Base-by-base conservation (phyloP, 1,140 invertebrate genomes). In the Atta cephalotes region DNA sequence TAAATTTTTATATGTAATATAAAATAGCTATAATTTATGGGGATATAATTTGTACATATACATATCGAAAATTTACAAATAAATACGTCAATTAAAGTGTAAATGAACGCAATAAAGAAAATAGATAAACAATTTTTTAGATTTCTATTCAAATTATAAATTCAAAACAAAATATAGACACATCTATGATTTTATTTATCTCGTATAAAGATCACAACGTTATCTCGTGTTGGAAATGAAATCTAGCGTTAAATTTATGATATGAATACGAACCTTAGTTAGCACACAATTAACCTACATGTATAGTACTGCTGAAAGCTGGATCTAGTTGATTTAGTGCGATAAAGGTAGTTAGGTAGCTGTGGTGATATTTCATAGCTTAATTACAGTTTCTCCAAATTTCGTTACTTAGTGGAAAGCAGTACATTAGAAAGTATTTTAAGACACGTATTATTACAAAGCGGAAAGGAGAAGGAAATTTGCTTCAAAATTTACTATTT, bases 361-460 rank as follows among this genome's bases (percentile, higher is more conserved):
- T 16, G 28, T 51, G 16, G 21, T 45, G 18, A 82, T 82, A 51
- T 82, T 82, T 71, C 35, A 72, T 28, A 16, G 25, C 66, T 72
- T 82, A 82, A 82, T 82, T 82, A 82, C 66, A 58, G 66, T 56
- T 70, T 56, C 31, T 81, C 31, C 68, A 72, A 82, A 82, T 79
- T 79, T 76, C 31, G 51, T 79, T 66, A 58, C 35, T 72, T n/a
- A 56, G 31, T 35, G 53, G 25, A n/a, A 72, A 82, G 25, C 16
- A 25, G 14, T 70, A 60, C 21, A 45, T 21, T 60, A 14, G 10
- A 28, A 66, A 45, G 21, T 21, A 45, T 60, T 45, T 82, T 49
- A 62, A 71, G 31, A 28, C 58, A 76, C 4, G n/a, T 58, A 58
- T 71, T 58, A 45, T 21, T 56, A 56, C n/a, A 49, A 45, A 39